Evolutionary conservation across 2,113 vertebrate genomes (phyloP), one percentile per base, ranked within the genome.

Genomic region (Phocoena phocoena): DNA sequence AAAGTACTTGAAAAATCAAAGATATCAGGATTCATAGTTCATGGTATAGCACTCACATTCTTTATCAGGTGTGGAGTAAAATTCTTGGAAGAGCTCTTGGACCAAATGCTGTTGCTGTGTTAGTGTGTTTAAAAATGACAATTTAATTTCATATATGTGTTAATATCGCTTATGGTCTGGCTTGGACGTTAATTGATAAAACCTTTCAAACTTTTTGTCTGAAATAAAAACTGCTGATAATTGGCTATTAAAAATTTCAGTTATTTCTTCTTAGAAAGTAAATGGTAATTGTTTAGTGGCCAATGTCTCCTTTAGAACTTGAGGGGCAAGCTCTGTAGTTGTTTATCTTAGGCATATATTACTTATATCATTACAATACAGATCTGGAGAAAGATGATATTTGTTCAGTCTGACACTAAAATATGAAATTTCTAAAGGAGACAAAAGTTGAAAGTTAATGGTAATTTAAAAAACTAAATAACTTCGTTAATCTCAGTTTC

Each of bases 1-100:
- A 97, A 89, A 92, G 5, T 76, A 96, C 63, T 71, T 90, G 36
- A 93, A 90, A 95, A 90, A 81, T 90, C 58, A 80, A 83, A 71
- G 28, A 65, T 87, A 41, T 82, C 25, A 44, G 28, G 53, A 81
- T 94, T 88, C 10, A 55, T 80, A 62, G 41, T 93, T 92, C 31
- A 20, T 96, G 36, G 7, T 79, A n/a, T 28, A 83, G 33, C 26
- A 79, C 3, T 96, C 67, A 84, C 21, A 53, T 50, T 93, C 44
- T 88, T 83, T 87, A 82, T 90, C 88, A 93, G n/a, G 38, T 95
- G 6, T 73, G 38, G 9, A 67, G 28, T 65, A 55, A 93, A 91
- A 94, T 83, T 87, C 63, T 95, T 96, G 10, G 44, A 93, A 77
- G 36, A 58, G 23, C 2, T 74, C 33, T 93, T 90, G 17, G 33